A percentile compares a stretch with the other conserved stretches of the same genome.
These are phyloP conservation scores for Watsonalla binaria DNA, from an alignment of 2,888 invertebrate genomes.

Conservation along the genomic window DNA sequence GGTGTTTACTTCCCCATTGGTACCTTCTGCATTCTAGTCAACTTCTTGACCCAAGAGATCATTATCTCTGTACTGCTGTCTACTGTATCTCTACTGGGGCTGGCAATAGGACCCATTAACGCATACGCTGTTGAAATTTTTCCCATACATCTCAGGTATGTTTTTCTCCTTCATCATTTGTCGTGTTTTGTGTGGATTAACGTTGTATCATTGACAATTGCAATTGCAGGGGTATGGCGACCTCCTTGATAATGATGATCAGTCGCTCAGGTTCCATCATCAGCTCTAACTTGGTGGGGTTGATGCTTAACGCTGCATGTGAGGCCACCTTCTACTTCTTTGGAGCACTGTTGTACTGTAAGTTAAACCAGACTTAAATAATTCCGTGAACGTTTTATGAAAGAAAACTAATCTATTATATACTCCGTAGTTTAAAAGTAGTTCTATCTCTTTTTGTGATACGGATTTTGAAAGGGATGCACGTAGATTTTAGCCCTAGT, in stretches of 20 bases:
- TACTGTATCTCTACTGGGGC: conserved; percentile 53
- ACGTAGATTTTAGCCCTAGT: too few species aligned
- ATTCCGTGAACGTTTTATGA: too few species aligned
- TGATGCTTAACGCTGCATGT: conserved; percentile 78
- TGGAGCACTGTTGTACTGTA: conserved; percentile 68
- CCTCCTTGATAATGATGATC: conserved; percentile 79
- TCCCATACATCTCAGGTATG: conserved; percentile 66
- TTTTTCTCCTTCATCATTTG: neutral
- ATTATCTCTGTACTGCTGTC: conserved; percentile 13
- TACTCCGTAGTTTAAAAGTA: neutral
- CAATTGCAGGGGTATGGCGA: conserved; percentile 78
- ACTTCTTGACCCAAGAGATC: conserved; percentile 42
- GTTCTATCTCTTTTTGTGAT: neutral
- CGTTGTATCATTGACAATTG: neutral
- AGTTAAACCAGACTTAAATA: conserved; percentile 26
- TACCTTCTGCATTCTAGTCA: conserved; percentile 48
- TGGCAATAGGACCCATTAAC: conserved; percentile 64
- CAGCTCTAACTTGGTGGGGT: conserved; percentile 80
- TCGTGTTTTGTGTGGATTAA: too few species aligned
- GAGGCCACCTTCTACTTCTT: conserved; percentile 80
- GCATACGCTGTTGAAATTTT: conserved; percentile 67
- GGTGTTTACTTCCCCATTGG: conserved; percentile 49
- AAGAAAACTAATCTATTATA: neutral
- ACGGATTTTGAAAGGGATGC: too few species aligned
- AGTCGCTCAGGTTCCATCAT: conserved; percentile 82